Base-by-base conservation (phyloP, 1,140 invertebrate species). In the Yoshiicerus persimilis region DNA sequence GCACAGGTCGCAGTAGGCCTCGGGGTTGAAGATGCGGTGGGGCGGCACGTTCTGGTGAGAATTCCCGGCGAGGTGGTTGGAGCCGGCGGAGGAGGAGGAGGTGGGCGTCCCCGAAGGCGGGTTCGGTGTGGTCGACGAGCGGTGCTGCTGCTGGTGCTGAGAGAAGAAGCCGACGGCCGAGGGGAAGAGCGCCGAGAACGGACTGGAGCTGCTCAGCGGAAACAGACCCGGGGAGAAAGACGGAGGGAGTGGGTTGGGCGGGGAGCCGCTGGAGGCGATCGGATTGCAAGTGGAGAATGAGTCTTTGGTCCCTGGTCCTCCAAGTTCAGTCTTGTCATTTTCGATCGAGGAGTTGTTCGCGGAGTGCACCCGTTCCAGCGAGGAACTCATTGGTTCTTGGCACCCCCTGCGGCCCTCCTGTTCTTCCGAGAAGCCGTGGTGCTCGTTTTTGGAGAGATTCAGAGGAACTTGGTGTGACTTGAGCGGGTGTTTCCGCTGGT, bases 1-100 rank as follows among this genome's bases (percentile, higher is more conserved):
- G 93, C 99, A 99, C 62, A 98, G 91, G 90, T 94, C 93, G 91
- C 94, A 95, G 92, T 98, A 99, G 5, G 98, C 98, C 93, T 98
- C 98, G 30, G 95, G 96, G 92, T 99, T 98, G 91, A 98, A 98
- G 90, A 98, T 98, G 89, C 96, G 93, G 56, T 96, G 93, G 11
- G 95, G 96, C 16, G 96, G 91, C 34, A 91, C 90, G 86, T 87
- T 87, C 56, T 88, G 89, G 84, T 84, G 86, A 5, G 85, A 30
- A 34, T n/a, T 32, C 5, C 25, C n/a, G 20, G 62, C 87, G 13
- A 32, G n/a, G 20, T 88, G 75, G 83, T 87, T 86, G 25, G 56
- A 77, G 47, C 89, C 87, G 13, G 87, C 88, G 39, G 88, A 84
- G 62, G 89, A 90, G 62, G 88, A 64, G 84, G 89, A 91, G 8